Conservation (phyloP, 2,113 vertebrate genomes). For the Mixornis gularis region DNA sequence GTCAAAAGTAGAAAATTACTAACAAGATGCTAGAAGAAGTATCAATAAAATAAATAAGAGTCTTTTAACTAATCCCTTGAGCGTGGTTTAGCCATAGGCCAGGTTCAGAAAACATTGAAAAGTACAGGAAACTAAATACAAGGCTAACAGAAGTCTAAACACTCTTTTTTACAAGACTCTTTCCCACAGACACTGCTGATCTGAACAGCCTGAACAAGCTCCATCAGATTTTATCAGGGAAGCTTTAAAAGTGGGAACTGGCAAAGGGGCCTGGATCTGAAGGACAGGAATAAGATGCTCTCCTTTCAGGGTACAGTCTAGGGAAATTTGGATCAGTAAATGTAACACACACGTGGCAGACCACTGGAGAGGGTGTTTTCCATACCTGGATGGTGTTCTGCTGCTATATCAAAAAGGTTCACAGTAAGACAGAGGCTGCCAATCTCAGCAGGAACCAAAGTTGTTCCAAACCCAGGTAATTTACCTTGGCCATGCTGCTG, state of each 20-base stretch:
- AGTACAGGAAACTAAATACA: background rate
- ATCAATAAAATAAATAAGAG: background rate
- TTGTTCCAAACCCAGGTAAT: background rate
- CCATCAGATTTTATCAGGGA: background rate
- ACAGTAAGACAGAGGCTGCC: background rate
- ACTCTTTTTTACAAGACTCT: background rate
- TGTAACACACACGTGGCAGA: background rate
- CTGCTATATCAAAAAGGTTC: background rate
- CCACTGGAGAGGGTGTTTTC: background rate
- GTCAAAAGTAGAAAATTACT: background rate
- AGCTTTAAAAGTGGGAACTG: background rate
- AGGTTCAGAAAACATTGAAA: background rate
- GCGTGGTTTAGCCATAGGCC: background rate
- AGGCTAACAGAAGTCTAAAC: background rate
- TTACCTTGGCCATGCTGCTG: slow-evolving; percentile 16
- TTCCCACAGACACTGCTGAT: background rate
- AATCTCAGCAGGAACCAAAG: background rate
- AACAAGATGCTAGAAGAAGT: background rate
- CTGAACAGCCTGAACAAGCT: background rate
- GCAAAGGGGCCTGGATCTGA: background rate
- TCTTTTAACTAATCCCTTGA: background rate
- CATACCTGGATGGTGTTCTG: background rate
- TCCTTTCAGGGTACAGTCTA: background rate
- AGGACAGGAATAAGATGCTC: background rate
- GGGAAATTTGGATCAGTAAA: background rate